A percentile compares a stretch with the other conserved stretches of the same genome.
These are phyloP conservation scores for Gyps fulvus DNA, from an alignment of 2,113 vertebrate genomes.

Conservation along the genomic window DNA sequence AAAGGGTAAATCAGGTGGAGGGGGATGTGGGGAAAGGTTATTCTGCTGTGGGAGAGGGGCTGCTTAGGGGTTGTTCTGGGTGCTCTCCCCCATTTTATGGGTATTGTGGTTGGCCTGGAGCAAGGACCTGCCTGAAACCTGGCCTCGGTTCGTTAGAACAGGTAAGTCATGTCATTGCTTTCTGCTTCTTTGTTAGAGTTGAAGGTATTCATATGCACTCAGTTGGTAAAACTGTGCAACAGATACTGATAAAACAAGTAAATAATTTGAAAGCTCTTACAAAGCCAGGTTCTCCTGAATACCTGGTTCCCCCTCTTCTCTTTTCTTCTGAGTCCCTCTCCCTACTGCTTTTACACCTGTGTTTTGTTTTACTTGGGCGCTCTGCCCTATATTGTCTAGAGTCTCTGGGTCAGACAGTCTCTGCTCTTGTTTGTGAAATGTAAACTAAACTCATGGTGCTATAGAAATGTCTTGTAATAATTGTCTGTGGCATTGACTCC, in stretches of 20 bases:
- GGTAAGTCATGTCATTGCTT: background rate
- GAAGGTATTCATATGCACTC: background rate
- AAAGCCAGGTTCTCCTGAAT: background rate
- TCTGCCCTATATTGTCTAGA: background rate
- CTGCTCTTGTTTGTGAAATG: background rate
- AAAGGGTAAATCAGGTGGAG: background rate
- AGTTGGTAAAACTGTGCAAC: background rate
- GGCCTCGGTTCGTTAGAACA: background rate
- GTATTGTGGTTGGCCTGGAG: background rate
- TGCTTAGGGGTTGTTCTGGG: background rate
- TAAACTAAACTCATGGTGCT: background rate
- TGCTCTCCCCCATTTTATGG: fast-evolving
- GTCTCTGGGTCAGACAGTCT: background rate
- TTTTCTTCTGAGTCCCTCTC: background rate
- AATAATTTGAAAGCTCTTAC: background rate
- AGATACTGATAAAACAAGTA: background rate
- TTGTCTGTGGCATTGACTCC: background rate
- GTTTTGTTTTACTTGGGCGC: background rate
- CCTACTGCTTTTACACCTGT: background rate
- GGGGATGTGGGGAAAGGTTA: background rate
- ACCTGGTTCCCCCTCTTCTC: background rate
- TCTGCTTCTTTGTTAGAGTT: background rate
- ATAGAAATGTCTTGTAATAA: background rate
- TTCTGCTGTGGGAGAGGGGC: background rate
- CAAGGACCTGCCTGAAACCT: background rate